Conservation (phyloP, 2,888 invertebrate genomes). For the Helobdella robusta region DNA sequence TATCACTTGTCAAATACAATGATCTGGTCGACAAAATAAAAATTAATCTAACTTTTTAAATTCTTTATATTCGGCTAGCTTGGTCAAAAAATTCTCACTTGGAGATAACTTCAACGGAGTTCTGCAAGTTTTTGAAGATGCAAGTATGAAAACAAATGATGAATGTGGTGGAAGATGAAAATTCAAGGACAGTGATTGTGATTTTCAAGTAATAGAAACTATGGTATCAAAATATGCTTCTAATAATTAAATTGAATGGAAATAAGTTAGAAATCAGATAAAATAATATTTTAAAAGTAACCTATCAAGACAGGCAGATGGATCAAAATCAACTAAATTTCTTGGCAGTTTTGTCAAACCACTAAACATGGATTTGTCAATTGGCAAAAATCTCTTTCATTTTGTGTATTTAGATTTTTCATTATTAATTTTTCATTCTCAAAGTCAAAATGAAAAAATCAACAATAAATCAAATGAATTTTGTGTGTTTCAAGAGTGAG, state of each 20-base stretch:
- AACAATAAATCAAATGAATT: neutral
- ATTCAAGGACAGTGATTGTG: no score
- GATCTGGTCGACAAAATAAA: neutral
- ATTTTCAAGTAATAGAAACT: no score
- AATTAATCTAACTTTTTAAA: conserved; percentile 3
- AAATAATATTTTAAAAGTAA: neutral
- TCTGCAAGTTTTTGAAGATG: no score
- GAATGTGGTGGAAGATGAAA: no score
- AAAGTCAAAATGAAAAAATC: neutral
- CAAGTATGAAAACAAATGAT: no score
- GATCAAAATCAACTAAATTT: neutral
- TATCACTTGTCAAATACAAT: no score
- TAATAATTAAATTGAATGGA: neutral
- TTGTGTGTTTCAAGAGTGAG: neutral
- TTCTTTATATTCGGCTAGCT: conserved; percentile 19
- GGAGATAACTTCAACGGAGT: conserved; percentile 5
- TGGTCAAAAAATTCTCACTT: neutral
- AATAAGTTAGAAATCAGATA: neutral
- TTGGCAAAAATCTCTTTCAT: conserved; percentile 21
- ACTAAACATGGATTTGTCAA: conserved; percentile 25
- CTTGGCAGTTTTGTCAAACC: conserved; percentile 19
- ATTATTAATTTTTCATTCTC: neutral
- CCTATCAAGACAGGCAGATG: neutral
- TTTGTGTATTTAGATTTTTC: neutral
- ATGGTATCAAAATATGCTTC: no score